Evolutionary conservation across 2,797 vertebrate genomes (phyloP).

Genomic region (Myotis planiceps): DNA sequence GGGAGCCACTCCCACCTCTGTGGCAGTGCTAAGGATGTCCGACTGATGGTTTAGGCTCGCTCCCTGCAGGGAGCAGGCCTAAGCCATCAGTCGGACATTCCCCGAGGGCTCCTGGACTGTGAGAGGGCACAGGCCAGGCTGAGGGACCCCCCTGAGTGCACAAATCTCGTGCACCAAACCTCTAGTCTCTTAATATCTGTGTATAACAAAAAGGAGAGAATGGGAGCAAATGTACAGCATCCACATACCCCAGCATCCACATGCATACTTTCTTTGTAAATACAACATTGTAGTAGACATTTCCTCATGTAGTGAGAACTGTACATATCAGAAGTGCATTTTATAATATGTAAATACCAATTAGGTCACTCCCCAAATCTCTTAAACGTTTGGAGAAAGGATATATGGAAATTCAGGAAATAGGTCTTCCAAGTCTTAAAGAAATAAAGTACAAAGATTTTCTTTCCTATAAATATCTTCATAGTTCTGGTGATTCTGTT

Average conservation of each 20-base stretch:
- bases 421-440: constrained; percentile 9
- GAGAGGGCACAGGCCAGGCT: too few species aligned
- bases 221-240: neutral
- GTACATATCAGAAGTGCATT: neutral
- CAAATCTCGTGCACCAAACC: too few species aligned
- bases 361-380: neutral
- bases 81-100: too few species aligned
- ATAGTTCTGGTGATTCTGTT: constrained; percentile 6
- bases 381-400: neutral
- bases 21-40: too few species aligned
- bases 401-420: neutral
- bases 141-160: too few species aligned
- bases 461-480: constrained; percentile 28
- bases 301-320: neutral
- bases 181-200: neutral
- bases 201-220: neutral
- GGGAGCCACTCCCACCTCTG: too few species aligned
- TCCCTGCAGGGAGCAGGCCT: too few species aligned
- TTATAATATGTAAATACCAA: neutral
- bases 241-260: neutral
- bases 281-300: neutral
- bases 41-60: too few species aligned
- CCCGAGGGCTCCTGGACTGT: too few species aligned
- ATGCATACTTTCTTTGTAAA: neutral
- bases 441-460: neutral